A percentile compares a stretch with the other conserved stretches of the same genome.
These are phyloP conservation scores for Ceratitis capitata DNA, from an alignment of 1,140 invertebrate species.

Conservation along the genomic window DNA sequence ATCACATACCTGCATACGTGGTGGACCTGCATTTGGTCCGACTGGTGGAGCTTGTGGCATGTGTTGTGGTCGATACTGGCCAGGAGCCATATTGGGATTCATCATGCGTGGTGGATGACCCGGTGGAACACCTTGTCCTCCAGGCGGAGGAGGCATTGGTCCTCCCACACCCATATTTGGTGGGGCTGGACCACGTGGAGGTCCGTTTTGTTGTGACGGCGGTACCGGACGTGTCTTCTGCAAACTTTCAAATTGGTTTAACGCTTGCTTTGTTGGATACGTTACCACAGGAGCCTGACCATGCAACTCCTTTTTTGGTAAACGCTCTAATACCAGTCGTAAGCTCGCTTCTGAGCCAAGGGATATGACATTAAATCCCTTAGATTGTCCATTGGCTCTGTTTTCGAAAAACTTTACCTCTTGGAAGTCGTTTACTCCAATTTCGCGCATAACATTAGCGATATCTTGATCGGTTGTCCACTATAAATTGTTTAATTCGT, in stretches of 20 bases:
- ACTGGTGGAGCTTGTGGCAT: constrained; percentile 66
- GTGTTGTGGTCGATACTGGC: constrained; percentile 59
- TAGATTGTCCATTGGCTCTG: constrained; percentile 98
- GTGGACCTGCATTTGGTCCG: constrained; percentile 61
- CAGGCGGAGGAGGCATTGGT: constrained; percentile 65
- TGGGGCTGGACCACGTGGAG: constrained; percentile 65
- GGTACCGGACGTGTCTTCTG: constrained; percentile 86
- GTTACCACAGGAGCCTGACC: constrained; percentile 95
- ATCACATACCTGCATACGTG: constrained; percentile 62
- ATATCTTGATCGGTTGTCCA: constrained; percentile 99
- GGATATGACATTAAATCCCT: constrained; percentile 95
- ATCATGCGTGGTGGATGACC: constrained; percentile 74
- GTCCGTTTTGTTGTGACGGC: constrained; percentile 71
- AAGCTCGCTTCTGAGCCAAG: constrained; percentile 92
- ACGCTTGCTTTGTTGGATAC: constrained; percentile 89
- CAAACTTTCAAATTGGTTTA: constrained; percentile 86
- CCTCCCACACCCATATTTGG: constrained; percentile 57
- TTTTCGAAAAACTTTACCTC: constrained; percentile 99
- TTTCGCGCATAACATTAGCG: constrained; percentile 82
- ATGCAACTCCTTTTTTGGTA: constrained; percentile 94
- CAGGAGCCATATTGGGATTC: constrained; percentile 65
- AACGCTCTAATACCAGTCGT: constrained; percentile 87
- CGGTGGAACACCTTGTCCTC: constrained; percentile 62
- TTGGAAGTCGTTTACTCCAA: constrained; percentile 93
- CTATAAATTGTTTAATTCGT: too few species aligned